Conservation (phyloP, 2,888 invertebrate species). For the Plagiodera versicolora region DNA sequence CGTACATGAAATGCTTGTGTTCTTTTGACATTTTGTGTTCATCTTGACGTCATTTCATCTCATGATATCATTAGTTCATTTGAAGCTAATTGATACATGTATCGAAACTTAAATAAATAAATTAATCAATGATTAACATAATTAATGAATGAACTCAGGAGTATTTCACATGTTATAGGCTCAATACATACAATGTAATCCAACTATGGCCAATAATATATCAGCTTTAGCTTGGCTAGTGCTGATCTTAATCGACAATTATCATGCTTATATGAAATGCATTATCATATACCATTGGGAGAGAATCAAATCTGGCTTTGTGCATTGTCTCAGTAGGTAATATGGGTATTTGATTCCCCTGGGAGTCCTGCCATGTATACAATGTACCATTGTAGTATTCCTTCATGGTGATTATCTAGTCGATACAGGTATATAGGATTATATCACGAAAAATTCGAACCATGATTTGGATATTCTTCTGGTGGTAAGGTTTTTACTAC, state of each 20-base stretch:
- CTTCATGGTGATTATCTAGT: slow-evolving; percentile 10
- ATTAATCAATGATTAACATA: too few species aligned
- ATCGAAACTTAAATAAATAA: too few species aligned
- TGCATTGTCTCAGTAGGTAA: slow-evolving; percentile 9
- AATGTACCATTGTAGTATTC: slow-evolving; percentile 5
- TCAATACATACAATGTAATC: slow-evolving; percentile 29
- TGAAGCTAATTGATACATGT: too few species aligned
- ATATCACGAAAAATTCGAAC: not conserved
- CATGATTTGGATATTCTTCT: too few species aligned
- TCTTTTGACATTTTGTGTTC: too few species aligned
- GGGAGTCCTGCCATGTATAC: slow-evolving; percentile 16
- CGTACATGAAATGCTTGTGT: too few species aligned
- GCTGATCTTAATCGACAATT: slow-evolving; percentile 31
- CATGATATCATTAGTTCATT: too few species aligned
- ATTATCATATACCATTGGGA: slow-evolving; percentile 29
- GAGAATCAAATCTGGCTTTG: slow-evolving; percentile 19
- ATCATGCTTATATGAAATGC: slow-evolving; percentile 32
- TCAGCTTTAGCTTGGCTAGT: slow-evolving; percentile 21
- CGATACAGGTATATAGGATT: not conserved
- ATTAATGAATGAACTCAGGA: too few species aligned
- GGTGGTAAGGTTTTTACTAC: too few species aligned
- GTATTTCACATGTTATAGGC: too few species aligned
- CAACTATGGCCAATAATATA: slow-evolving; percentile 32
- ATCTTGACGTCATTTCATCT: too few species aligned
- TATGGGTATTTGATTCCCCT: slow-evolving; percentile 16